Base-by-base conservation (phyloP, 2,113 vertebrate species). In the Brachirus orientalis region DNA sequence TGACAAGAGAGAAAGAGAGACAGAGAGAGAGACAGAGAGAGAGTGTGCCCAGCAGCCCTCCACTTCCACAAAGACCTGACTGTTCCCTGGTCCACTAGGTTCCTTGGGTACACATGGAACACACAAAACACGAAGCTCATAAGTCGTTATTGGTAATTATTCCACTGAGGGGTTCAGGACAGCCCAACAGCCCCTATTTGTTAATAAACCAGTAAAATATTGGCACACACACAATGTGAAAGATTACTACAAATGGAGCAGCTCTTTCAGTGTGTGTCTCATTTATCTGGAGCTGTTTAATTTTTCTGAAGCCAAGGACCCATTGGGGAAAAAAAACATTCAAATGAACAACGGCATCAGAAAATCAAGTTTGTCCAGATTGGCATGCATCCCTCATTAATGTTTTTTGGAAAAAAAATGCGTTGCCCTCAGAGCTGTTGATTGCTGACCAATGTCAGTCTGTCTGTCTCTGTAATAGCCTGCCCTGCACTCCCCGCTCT, bases 61-160 rank as follows among this genome's bases (percentile, higher is more conserved):
- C 57, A 67, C 79, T 81, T 81, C 70, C 81, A 95, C 93, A 95
- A 94, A 94, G 91, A 43, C 72, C 77, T 59, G 80, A 90, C 94
- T 96, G 92, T 96, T 94, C 87, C 9, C 81, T 75, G 94, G 94
- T 92, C 90, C 91, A 74, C 80, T 89, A 82, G 94, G 90, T 90
- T 95, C 91, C 90, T 90, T 67, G 73, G 94, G 94, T 87, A 88
- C 71, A 57, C 85, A 80, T 88, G 93, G 93, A 57, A 54, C 55
- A 65, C 59, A 55, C 60, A 56, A 18, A 59, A 69, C 53, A 65
- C 59, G 8, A 10, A 47, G 53, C 54, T 37, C 48, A 43, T 46
- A 54, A 63, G 33, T 56, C 62, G 58, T 69, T 59, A 18, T 38
- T 51, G 38, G 20, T 14, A 62, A 57, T 37, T 46, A 18, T 40